A percentile compares a stretch with the other conserved stretches of the same genome.
Evolutionary conservation across 2,797 vertebrate species (phyloP).

Genomic region (Peromyscus attwateri): DNA sequence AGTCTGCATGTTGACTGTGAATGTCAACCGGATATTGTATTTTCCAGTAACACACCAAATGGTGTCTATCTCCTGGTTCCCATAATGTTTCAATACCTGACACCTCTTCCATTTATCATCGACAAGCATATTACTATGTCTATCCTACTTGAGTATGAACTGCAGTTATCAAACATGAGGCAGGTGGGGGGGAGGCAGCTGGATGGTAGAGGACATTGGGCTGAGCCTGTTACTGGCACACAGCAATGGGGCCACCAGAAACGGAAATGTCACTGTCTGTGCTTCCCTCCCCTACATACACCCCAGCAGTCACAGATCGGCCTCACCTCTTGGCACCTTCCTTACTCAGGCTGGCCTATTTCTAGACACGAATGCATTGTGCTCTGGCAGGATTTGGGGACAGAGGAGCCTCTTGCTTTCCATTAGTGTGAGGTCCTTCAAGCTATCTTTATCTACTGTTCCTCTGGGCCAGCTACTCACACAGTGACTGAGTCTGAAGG

Average conservation of each 20-base stretch:
- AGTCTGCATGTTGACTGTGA: not conserved
- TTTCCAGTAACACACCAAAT: not conserved
- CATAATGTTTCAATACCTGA: not conserved
- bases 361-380: not conserved
- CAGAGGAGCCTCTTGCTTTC: not conserved
- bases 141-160: not conserved
- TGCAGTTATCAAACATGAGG: not conserved
- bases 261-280: rapidly evolving
- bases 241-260: not conserved
- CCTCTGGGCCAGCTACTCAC: too few species aligned
- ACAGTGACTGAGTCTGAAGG: not conserved
- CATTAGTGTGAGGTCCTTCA: not conserved
- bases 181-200: not conserved
- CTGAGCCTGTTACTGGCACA: not conserved
- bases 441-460: not conserved
- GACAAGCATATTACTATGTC: not conserved
- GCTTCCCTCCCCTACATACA: not conserved
- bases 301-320: not conserved
- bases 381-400: not conserved
- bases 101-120: not conserved
- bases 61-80: not conserved
- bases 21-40: not conserved
- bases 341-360: not conserved
- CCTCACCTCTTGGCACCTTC: not conserved
- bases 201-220: not conserved